Evolutionary conservation across 2,888 invertebrate genomes (phyloP).

Genomic region (Thecocarcelia acutangulata): DNA sequence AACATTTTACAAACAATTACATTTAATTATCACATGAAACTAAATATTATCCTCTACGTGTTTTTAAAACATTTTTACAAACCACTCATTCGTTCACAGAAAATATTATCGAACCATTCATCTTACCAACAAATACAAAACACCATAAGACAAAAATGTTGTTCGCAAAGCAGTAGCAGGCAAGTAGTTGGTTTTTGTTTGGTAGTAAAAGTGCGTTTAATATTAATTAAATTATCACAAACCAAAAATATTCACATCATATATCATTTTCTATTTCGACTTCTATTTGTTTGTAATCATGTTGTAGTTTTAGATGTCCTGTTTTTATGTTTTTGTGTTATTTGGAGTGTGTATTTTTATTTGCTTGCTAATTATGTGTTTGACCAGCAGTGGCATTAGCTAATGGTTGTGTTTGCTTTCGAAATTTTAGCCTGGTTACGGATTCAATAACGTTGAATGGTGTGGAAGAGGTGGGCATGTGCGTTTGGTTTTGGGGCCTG

Average conservation of each 20-base stretch:
- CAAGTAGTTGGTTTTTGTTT: constrained; percentile 32
- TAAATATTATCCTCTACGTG: constrained; percentile 1
- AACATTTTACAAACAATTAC: constrained; percentile 61
- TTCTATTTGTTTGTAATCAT: constrained; percentile 24
- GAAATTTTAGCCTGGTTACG: constrained; percentile 60
- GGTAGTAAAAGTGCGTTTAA: constrained; percentile 67
- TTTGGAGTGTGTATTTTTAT: constrained; percentile 68
- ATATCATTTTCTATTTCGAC: constrained; percentile 63
- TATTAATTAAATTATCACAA: constrained; percentile 70
- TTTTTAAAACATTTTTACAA: constrained; percentile 13
- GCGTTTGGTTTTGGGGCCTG: constrained; percentile 69
- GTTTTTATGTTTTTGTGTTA: constrained; percentile 42
- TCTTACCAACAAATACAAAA: constrained; percentile 7
- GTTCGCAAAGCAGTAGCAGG: constrained; percentile 9
- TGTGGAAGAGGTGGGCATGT: constrained; percentile 38
- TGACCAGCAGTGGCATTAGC: constrained; percentile 60
- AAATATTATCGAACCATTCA: constrained; percentile 29
- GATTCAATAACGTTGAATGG: constrained; percentile 28
- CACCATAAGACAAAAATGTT: constrained; percentile 4
- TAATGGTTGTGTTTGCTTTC: constrained; percentile 71
- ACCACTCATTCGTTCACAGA: constrained; percentile 39
- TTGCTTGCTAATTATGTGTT: constrained; percentile 72
- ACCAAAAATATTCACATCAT: constrained; percentile 68
- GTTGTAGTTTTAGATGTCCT: constrained; percentile 25
- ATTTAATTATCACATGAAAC: constrained; percentile 50